Base-by-base conservation (phyloP, 2,797 vertebrate genomes). In the Florisuga fusca region DNA sequence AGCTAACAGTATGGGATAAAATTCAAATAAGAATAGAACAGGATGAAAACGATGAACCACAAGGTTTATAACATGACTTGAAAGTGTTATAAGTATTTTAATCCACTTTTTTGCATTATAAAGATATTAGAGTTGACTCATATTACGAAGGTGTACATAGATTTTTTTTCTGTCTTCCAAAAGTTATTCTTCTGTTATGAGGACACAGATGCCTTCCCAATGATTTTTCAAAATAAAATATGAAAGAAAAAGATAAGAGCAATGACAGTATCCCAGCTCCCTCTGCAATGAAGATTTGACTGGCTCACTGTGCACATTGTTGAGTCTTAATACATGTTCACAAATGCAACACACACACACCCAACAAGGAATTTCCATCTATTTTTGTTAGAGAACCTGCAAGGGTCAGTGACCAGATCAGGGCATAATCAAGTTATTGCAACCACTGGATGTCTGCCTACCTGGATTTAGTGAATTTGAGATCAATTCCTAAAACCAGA, bases 291-390 rank as follows among this genome's bases (percentile, higher is more conserved):
- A 57, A 38, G 1, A 1, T 26, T 51, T 91, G 26, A 88, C 36
- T 43, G 62, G 13, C 41, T 91, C 5, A 73, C 22, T 7, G 2
- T 19, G 33, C 31, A 45, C 25, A 46, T 19, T 75, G 31, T 17
- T 18, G 3, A 62, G 23, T 50, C 34, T 54, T 81, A 58, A n/a
- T 0, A 1, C 6, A 12, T 1, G 2, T 17, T 75, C 45, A 68
- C 17, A 43, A 90, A 34, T 29, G 15, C 38, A 75, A 5, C 7
- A 6, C 10, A 6, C 7, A 6, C 12, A 10, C 1, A 3, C 16
- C 25, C 6, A 6, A 3, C 33, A 33, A 51, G 36, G 17, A 34
- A 41, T 66, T 62, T 76, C n/a, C 17, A 12, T 12, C 5, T 68
- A 29, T 68, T 50, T 63, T 9, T 67, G 20, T 80, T 31, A 59